A percentile compares a stretch with the other conserved stretches of the same genome.
Conservation (phyloP, 35 echinoderm and acorn worm species). For the Chiridota heheva region DNA sequence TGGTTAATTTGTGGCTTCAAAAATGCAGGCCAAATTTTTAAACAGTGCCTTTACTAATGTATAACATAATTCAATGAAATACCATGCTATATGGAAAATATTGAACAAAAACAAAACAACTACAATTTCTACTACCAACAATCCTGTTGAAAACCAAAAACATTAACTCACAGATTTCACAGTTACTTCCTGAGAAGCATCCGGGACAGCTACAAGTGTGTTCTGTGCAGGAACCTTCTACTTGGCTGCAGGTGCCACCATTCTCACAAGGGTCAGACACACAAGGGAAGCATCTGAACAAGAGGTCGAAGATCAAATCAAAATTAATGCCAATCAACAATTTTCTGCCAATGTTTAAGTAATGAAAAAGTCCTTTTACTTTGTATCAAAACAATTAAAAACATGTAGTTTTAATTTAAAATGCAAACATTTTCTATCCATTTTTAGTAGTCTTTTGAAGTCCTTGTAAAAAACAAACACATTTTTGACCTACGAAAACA, state of each 20-base stretch:
- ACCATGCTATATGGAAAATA: too few relatives aligned
- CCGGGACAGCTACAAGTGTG: slow-evolving; percentile 70
- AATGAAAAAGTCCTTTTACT: too few relatives aligned
- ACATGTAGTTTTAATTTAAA: neutral
- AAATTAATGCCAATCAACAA: too few relatives aligned
- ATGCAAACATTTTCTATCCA: too few relatives aligned
- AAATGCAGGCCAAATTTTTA: too few relatives aligned
- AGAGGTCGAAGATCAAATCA: neutral
- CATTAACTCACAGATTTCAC: slow-evolving; percentile 63
- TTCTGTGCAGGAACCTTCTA: slow-evolving; percentile 49
- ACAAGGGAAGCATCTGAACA: slow-evolving; percentile 1
- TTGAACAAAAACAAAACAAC: neutral
- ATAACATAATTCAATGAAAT: too few relatives aligned
- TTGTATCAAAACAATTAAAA: neutral
- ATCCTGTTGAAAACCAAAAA: neutral
- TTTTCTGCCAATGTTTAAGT: too few relatives aligned
- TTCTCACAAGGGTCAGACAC: slow-evolving; percentile 26
- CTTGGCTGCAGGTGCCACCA: slow-evolving; percentile 20
- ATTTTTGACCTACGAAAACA: neutral
- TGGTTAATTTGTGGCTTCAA: too few relatives aligned
- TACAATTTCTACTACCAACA: neutral
- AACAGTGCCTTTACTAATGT: too few relatives aligned
- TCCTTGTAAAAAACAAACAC: neutral
- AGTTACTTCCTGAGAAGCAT: slow-evolving; percentile 64
- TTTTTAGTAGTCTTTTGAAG: too few relatives aligned